phyloP scores from a whole-genome alignment of 2,888 invertebrate species.

The Priocnemis perturbator region DNA sequence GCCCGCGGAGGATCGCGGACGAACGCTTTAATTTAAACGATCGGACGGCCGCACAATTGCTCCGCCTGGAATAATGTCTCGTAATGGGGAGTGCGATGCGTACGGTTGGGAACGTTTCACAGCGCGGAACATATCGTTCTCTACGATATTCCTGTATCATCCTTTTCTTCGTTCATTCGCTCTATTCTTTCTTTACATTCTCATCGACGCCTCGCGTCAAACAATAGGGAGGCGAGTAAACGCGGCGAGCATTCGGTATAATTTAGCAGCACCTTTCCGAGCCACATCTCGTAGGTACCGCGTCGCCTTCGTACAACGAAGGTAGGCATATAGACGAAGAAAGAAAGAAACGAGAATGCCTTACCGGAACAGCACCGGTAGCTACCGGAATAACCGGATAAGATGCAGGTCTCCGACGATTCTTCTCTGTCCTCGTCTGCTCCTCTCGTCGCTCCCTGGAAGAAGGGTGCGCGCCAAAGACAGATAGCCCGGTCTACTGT shows the following conservation, averaged over 20 bases:
- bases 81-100: no score
- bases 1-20: neutral
- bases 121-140: no score
- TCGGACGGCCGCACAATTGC: no score
- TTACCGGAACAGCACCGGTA: constrained; percentile 51
- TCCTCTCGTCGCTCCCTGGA: constrained; percentile 3
- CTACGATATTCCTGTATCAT: no score
- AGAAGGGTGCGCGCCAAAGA: constrained; percentile 23
- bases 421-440: constrained; percentile 12
- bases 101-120: no score
- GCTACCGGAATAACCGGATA: constrained; percentile 63
- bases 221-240: constrained; percentile 31
- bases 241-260: constrained; percentile 55
- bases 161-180: no score
- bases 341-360: constrained; percentile 25
- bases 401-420: constrained; percentile 44
- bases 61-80: no score
- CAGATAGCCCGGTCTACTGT: constrained; percentile 43
- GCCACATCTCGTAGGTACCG: constrained; percentile 9
- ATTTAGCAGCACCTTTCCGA: constrained; percentile 42
- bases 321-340: neutral
- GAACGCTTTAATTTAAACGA: no score
- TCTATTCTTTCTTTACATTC: no score
- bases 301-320: constrained; percentile 8
- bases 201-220: no score